Evolutionary conservation across 2,888 invertebrate genomes (phyloP).

Genomic region (Monochamus alternatus): DNA sequence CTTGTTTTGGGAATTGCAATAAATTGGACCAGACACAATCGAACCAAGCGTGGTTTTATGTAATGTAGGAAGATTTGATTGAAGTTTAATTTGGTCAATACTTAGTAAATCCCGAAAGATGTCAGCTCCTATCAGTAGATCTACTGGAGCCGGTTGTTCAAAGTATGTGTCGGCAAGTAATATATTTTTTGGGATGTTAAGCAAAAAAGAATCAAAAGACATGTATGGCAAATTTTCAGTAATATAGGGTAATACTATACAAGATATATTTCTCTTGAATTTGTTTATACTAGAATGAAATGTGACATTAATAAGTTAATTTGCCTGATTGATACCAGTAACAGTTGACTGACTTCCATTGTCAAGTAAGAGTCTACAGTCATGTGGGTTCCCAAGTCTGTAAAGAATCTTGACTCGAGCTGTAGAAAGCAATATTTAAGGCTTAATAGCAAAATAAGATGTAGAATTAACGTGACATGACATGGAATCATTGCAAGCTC

Average conservation of each 20-base stretch:
- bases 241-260: constrained; percentile 25
- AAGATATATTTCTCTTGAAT: not conserved
- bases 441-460: not conserved
- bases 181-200: not conserved
- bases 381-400: not conserved
- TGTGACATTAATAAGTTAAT: not conserved
- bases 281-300: constrained; percentile 13
- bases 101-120: constrained; percentile 28
- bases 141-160: constrained; percentile 21
- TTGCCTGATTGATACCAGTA: constrained; percentile 24
- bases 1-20: constrained; percentile 11
- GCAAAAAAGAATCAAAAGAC: not conserved
- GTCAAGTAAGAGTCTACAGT: constrained; percentile 31
- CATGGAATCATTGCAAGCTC: not conserved
- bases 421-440: not conserved
- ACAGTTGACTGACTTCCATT: constrained; percentile 34
- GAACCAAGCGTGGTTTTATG: not conserved
- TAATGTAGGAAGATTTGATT: constrained; percentile 5
- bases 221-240: constrained; percentile 16
- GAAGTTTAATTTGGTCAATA: not conserved
- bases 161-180: not conserved
- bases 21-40: constrained; percentile 32
- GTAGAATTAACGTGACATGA: no score
- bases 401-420: not conserved
- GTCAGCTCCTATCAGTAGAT: constrained; percentile 38